phyloP scores from a whole-genome alignment of 2,797 vertebrate genomes.

The Myripristis murdjan region DNA sequence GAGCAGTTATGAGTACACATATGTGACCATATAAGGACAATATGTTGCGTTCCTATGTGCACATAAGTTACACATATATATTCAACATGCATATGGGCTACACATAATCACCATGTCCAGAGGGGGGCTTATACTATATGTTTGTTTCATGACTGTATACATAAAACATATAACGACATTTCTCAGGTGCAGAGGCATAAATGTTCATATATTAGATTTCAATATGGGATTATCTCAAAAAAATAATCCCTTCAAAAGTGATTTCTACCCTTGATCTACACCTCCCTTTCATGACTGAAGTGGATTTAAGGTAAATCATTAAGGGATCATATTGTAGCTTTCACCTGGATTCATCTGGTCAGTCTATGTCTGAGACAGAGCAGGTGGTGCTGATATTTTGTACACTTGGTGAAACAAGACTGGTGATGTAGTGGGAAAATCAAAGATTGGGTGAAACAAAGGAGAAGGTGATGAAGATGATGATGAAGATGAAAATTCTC shows the following conservation, averaged over 20 bases:
- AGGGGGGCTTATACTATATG: too few species aligned
- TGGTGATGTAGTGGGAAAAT: not conserved
- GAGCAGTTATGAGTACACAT: too few species aligned
- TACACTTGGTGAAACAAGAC: slow-evolving; percentile 7
- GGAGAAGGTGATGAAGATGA: slow-evolving; percentile 41
- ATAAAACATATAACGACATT: too few species aligned
- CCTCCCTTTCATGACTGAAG: not conserved
- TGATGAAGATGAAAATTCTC: slow-evolving; percentile 56
- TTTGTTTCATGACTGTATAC: too few species aligned
- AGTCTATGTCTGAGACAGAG: slow-evolving; percentile 4
- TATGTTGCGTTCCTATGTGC: too few species aligned
- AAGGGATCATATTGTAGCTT: not conserved
- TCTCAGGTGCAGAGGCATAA: too few species aligned
- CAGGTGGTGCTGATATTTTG: not conserved
- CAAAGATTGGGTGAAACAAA: slow-evolving; percentile 16
- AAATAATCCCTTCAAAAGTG: not conserved
- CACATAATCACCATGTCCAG: too few species aligned
- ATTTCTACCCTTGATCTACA: not conserved
- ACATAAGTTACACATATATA: too few species aligned
- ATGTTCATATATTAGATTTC: too few species aligned
- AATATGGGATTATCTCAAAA: too few species aligned
- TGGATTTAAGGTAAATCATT: slow-evolving; percentile 8
- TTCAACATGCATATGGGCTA: too few species aligned
- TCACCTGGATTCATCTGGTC: slow-evolving; percentile 11
- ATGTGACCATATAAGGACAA: too few species aligned